Conservation (phyloP, 64 coral and sea anemone genomes). For the Exaiptasia diaphana region DNA sequence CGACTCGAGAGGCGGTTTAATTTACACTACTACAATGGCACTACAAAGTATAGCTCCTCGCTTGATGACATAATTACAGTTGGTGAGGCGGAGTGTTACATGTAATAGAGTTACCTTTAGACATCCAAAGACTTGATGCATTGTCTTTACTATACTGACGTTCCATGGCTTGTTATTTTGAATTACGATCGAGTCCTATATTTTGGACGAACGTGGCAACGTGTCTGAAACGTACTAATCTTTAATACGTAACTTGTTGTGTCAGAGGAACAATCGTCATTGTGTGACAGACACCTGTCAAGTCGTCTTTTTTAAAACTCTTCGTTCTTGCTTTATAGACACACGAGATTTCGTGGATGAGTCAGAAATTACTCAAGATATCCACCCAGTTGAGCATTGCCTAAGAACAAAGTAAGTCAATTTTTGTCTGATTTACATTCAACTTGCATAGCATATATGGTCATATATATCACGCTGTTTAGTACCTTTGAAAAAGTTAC, state of each 20-base stretch:
- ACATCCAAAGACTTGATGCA: too few species aligned
- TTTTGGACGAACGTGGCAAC: too few species aligned
- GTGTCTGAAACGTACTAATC: too few species aligned
- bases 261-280: too few species aligned
- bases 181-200: too few species aligned
- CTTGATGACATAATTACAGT: conserved; percentile 45
- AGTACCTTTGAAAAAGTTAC: background rate
- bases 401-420: conserved; percentile 44
- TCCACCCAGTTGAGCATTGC: conserved; percentile 21
- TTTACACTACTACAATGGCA: conserved; percentile 63
- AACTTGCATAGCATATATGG: background rate
- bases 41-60: conserved; percentile 29
- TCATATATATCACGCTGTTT: background rate
- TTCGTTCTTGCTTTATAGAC: background rate
- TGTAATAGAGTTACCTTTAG: too few species aligned
- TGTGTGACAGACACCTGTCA: background rate
- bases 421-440: too few species aligned
- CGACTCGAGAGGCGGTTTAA: conserved; percentile 71
- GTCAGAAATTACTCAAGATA: conserved; percentile 20
- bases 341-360: conserved; percentile 46
- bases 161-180: too few species aligned
- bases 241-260: too few species aligned
- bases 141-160: too few species aligned
- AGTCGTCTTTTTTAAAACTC: background rate
- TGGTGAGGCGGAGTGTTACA: too few species aligned